Evolutionary conservation across 1,140 invertebrate species (phyloP).

Genomic region (Nephotettix cincticeps): DNA sequence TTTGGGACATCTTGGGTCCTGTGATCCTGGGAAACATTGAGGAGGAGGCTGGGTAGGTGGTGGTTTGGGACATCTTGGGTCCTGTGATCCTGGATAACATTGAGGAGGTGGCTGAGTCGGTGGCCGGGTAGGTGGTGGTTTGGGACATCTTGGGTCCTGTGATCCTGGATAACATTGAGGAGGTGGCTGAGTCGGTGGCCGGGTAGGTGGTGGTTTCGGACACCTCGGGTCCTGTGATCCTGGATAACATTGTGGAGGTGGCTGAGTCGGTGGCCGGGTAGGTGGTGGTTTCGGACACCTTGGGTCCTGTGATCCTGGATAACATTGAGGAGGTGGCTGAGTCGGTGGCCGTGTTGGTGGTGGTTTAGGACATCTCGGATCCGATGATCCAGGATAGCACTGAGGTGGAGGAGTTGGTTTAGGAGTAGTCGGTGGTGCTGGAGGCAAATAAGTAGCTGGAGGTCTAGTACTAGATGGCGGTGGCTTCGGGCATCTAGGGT

Average conservation of each 20-base stretch:
- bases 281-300: constrained; percentile 42
- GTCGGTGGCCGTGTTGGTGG: constrained; percentile 31
- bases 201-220: constrained; percentile 44
- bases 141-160: constrained; percentile 36
- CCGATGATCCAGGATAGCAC: constrained; percentile 38
- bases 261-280: constrained; percentile 39
- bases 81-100: constrained; percentile 45
- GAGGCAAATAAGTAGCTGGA: constrained; percentile 30
- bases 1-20: constrained; percentile 43
- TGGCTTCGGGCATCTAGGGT: constrained; percentile 46
- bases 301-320: constrained; percentile 45
- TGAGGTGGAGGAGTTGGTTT: constrained; percentile 38
- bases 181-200: constrained; percentile 31
- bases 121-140: constrained; percentile 34
- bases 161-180: constrained; percentile 40
- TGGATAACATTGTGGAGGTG: constrained; percentile 42
- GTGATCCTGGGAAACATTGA: constrained; percentile 41
- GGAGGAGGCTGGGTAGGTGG: constrained; percentile 32
- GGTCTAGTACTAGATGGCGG: constrained; percentile 11
- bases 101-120: constrained; percentile 26
- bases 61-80: constrained; percentile 39
- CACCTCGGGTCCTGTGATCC: constrained; percentile 50
- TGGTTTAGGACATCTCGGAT: constrained; percentile 45
- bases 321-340: constrained; percentile 39
- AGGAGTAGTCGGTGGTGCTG: constrained; percentile 33